Base-by-base conservation (phyloP, 1,140 invertebrate genomes). In the Scaptomyza montana region DNA sequence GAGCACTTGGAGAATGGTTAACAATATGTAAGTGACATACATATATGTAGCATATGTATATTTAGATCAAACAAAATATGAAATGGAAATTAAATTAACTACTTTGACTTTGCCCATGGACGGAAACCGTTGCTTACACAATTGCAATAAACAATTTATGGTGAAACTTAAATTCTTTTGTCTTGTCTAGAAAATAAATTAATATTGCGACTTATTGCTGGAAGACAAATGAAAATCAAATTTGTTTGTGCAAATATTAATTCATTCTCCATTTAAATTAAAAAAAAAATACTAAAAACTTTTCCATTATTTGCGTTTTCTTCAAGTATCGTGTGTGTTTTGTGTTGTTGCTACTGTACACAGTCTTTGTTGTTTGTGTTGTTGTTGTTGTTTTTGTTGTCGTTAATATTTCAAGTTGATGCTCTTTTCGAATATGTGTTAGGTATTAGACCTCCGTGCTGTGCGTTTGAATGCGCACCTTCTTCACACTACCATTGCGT, bases 401-500 rank as follows among this genome's bases (percentile, higher is more conserved):
- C 16, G 16, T 16, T 16, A 16, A 64, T 74, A 36, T 64, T 61
- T 80, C 57, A 16, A 63, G 50, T 63, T 78, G 68, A 60, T 41
- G 46, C 55, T 78, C 39, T 46, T 39, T 8, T 63, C 41, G 46
- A 45, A 54, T 30, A 61, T n/a, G n/a, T n/a, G n/a, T 36, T 16
- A 36, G 12, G 4, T 16, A 3, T 41, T 93, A 96, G 43, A 97
- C 96, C 89, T 97, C 96, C 2, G 96, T 97, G 73, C 96, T 97
- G 78, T 96, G 96, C 12, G 96, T 97, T 90, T 97, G 96, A 92
- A 97, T 97, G 21, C 96, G 94, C 10, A 97, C 96, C 93, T 97
- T 97, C 86, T 97, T 97, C 67, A 96, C 95, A 75, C 96, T 97
- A 1, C 96, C 96, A 77, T 97, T 97, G 45, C 96, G 93, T 21